Base-by-base conservation (phyloP, 2,888 invertebrate genomes). In the Eristalis intricaria region DNA sequence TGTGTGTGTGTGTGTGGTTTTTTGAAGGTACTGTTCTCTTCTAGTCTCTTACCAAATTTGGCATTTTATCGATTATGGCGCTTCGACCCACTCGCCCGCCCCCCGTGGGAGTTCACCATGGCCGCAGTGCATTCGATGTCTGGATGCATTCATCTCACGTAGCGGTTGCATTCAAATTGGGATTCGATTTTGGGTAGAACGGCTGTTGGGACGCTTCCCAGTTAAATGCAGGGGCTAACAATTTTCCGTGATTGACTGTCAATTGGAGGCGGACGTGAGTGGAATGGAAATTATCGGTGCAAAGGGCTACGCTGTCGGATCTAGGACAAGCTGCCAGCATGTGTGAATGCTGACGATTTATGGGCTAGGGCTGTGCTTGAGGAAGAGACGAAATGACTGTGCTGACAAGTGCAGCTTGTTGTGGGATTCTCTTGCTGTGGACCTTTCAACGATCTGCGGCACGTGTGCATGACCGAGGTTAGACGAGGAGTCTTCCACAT, bases 21-120 rank as follows among this genome's bases (percentile, higher is more conserved):
- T 29, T 4, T 74, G 38, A 40, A 75, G 40, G 56, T 81, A 23
- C 35, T 22, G 32, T 50, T 64, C 13, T 64, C n/a, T 56, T 40
- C 22, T 60, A 50, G 76, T 63, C 61, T 65, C 68, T 63, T 77
- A 65, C 82, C 82, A 82, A 85, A 77, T 85, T 85, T 82, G 82
- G 85, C 38, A 69, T 74, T 23, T 29, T 74, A 85, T 85, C 82
- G 85, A 85, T 85, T 85, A 69, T 77, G 64, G 15, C 40, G 56
- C 15, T 71, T 61, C 66, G 58, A 43, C 29, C 11, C 69, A 68
- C 40, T 68, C 68, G 43, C 26, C 19, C 68, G 43, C 26, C 19
- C 69, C 43, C 56, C 56, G 64, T 64, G 64, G 32, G 38, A 26
- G 60, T 58, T 68, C 70, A 65, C 64, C 74, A 29, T 32, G 79